Evolutionary conservation across 2,797 vertebrate species (phyloP).

Genomic region (Notolabrus celidotus): DNA sequence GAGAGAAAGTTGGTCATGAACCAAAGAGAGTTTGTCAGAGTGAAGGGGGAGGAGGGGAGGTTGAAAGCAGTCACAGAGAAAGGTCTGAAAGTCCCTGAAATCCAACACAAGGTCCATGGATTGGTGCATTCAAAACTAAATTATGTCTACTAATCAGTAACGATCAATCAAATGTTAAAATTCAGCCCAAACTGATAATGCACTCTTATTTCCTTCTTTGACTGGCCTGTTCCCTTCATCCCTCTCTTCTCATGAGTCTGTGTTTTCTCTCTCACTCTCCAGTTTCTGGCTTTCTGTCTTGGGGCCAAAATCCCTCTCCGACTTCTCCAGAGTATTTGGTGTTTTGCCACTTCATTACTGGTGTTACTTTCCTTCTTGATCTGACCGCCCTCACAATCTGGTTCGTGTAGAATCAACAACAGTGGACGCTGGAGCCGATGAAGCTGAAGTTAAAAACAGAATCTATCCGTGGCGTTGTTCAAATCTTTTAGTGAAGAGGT

Average conservation of each 20-base stretch:
- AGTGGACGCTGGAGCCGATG: too few species aligned
- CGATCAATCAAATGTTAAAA: background rate
- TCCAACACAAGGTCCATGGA: background rate
- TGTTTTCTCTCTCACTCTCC: background rate
- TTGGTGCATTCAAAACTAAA: slow-evolving; percentile 13
- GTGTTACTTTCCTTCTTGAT: background rate
- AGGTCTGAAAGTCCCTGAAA: slow-evolving; percentile 39
- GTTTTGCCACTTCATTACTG: background rate
- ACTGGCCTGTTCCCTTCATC: background rate
- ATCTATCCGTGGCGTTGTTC: too few species aligned
- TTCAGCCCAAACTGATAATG: too few species aligned
- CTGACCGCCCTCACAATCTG: background rate
- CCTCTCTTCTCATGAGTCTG: background rate
- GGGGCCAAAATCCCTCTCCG: background rate
- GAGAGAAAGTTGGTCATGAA: slow-evolving; percentile 22
- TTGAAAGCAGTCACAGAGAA: slow-evolving; percentile 10
- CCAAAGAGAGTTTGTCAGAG: background rate
- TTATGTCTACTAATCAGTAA: slow-evolving; percentile 5
- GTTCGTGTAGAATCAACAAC: too few species aligned
- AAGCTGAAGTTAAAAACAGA: background rate
- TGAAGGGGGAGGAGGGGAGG: background rate
- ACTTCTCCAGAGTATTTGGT: background rate
- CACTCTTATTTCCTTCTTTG: background rate
- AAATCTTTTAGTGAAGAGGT: too few species aligned
- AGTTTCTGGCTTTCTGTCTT: background rate